Base-by-base conservation (phyloP, 2,888 invertebrate genomes). In the Gordius sp. region DNA sequence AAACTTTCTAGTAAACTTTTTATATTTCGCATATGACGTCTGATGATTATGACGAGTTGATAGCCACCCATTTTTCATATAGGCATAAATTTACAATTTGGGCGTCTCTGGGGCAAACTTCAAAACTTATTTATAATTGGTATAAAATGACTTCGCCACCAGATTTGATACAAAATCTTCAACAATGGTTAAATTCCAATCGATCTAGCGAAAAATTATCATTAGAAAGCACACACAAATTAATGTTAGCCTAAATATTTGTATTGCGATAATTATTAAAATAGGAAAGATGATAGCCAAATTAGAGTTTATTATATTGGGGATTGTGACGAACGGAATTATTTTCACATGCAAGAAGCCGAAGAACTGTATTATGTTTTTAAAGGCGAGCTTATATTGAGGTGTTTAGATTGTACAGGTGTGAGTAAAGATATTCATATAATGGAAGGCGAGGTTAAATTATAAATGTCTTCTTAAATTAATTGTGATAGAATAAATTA, bases 291-390 rank as follows among this genome's bases (percentile, higher is more conserved):
- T 33, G n/a, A 33, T 33, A 33, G 39, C 39, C 39, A 33, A 33
- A 33, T 33, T 33, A 33, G n/a, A 33, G n/a, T 33, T 33, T 33
- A 33, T 33, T 33, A 33, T 33, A 33, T 33, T 33, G 39, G 39
- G 8, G 39, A 33, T 13, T n/a, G n/a, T 33, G 39, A 33, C n/a
- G 39, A 33, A 33, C 39, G 39, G n/a, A 33, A 33, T 33, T 33
- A 33, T 33, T 33, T 33, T 33, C 39, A 33, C 39, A 33, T 33
- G 39, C 39, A 33, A 33, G 39, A 33, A 33, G 39, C 39, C 39
- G 39, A 33, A 33, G 39, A 33, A 33, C n/a, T 33, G n/a, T 33
- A 33, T 33, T 33, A 33, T 33, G 39, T 33, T 13, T 33, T 33
- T 33, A 33, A 33, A n/a, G 39, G 39, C 8, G 39, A 33, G n/a